These are phyloP conservation scores for Chouioia cunea DNA, from an alignment of 2,888 invertebrate genomes.

Conservation along the genomic window DNA sequence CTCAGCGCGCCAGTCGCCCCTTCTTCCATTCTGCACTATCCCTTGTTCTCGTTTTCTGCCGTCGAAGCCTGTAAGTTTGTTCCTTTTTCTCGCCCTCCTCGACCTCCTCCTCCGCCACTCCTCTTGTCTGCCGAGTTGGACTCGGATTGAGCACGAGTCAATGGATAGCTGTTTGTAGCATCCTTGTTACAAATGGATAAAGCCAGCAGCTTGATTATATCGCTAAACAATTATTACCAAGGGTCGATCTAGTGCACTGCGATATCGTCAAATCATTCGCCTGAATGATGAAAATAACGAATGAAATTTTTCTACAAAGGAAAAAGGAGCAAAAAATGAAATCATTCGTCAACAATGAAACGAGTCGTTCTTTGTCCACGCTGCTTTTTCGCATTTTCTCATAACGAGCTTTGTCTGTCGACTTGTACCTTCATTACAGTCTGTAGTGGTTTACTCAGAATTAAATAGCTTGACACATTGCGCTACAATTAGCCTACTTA, in stretches of 20 bases:
- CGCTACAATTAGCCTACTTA: background rate
- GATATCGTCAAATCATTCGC: no score
- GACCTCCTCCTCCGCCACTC: background rate
- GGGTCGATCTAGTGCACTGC: no score
- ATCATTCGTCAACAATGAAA: slow-evolving; percentile 10
- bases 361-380: background rate
- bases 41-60: slow-evolving; percentile 46
- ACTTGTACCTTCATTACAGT: slow-evolving; percentile 14
- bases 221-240: no score
- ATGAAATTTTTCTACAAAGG: no score
- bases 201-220: no score
- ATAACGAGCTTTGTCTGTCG: slow-evolving; percentile 6
- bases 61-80: background rate
- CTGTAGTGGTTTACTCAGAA: slow-evolving; percentile 10
- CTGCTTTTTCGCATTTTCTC: background rate
- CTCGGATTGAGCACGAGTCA: no score
- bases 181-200: no score
- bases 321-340: no score
- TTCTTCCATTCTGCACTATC: slow-evolving; percentile 25
- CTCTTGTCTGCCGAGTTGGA: background rate
- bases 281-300: no score
- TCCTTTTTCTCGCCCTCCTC: background rate
- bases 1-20: slow-evolving; percentile 48
- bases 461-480: slow-evolving; percentile 7
- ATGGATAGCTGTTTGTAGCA: no score